These are phyloP conservation scores for Ochropleura plecta DNA, from an alignment of 2,888 invertebrate species.

Conservation along the genomic window DNA sequence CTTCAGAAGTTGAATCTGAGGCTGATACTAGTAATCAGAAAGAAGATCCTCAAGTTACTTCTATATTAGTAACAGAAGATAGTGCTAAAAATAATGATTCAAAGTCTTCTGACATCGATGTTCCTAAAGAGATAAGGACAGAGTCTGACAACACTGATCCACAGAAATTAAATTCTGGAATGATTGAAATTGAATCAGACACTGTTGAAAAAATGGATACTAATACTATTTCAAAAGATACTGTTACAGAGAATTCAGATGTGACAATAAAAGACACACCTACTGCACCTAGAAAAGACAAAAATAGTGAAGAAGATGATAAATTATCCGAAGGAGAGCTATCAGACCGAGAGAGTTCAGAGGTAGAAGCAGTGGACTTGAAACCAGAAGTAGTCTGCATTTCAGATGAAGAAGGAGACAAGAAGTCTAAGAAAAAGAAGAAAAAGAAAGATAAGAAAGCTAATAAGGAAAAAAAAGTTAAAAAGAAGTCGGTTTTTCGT, in stretches of 20 bases:
- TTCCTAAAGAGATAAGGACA: background rate
- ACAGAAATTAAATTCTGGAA: background rate
- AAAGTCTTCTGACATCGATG: constrained; percentile 2
- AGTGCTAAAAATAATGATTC: background rate
- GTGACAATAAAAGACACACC: background rate
- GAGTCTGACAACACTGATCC: background rate
- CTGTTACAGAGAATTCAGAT: background rate
- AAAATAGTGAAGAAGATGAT: constrained; percentile 30
- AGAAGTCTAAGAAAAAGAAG: constrained; percentile 83
- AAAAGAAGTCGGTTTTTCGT: constrained; percentile 83
- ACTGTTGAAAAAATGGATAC: background rate
- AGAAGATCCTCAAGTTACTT: background rate
- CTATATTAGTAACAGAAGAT: constrained; percentile 6
- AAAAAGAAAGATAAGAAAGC: constrained; percentile 82
- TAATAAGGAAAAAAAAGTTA: constrained; percentile 76
- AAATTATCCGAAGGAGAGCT: constrained; percentile 83
- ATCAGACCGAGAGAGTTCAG: constrained; percentile 79
- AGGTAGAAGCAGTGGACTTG: constrained; percentile 79
- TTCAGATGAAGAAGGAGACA: constrained; percentile 82
- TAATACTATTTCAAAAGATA: constrained; percentile 15
- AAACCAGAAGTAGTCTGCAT: constrained; percentile 89
- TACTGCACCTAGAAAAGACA: constrained; percentile 21
- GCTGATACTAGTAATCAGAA: background rate
- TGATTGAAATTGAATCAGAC: background rate
- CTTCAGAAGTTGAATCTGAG: background rate